Percentiles rank a stretch among this genome's conserved stretches.
Conservation (phyloP, 2,113 vertebrate genomes). For the Tympanuchus pallidicinctus region DNA sequence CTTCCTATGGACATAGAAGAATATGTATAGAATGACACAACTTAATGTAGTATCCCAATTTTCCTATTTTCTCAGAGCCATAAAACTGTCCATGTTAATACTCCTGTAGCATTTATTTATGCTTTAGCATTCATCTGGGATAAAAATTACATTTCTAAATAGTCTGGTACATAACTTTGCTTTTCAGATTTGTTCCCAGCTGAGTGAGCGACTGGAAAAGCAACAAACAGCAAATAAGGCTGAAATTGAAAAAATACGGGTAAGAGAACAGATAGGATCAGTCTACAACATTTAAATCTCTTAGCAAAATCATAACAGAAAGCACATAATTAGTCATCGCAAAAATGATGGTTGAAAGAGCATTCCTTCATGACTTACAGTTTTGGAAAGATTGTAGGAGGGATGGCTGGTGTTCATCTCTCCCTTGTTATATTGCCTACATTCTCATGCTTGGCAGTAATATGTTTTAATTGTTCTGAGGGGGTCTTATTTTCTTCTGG, state of each 20-base stretch:
- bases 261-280: conserved; percentile 74
- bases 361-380: neutral
- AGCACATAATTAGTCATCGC: neutral
- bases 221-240: conserved; percentile 93
- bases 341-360: neutral
- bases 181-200: conserved; percentile 96
- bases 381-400: neutral
- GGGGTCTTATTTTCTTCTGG: neutral
- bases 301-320: neutral
- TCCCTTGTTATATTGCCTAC: fast-evolving
- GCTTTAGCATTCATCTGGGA: conserved; percentile 36
- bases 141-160: conserved; percentile 42
- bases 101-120: conserved; percentile 13
- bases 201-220: conserved; percentile 96
- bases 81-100: conserved; percentile 10
- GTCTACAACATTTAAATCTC: neutral
- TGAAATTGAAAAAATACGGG: conserved; percentile 97
- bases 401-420: neutral
- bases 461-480: neutral
- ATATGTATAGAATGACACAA: neutral
- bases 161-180: conserved; percentile 23
- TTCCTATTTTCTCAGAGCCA: neutral
- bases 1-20: neutral
- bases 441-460: neutral
- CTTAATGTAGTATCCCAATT: neutral